A percentile compares a stretch with the other conserved stretches of the same genome.
phyloP scores from a whole-genome alignment of 2,113 vertebrate genomes.

The Craseonycteris thonglongyai region DNA sequence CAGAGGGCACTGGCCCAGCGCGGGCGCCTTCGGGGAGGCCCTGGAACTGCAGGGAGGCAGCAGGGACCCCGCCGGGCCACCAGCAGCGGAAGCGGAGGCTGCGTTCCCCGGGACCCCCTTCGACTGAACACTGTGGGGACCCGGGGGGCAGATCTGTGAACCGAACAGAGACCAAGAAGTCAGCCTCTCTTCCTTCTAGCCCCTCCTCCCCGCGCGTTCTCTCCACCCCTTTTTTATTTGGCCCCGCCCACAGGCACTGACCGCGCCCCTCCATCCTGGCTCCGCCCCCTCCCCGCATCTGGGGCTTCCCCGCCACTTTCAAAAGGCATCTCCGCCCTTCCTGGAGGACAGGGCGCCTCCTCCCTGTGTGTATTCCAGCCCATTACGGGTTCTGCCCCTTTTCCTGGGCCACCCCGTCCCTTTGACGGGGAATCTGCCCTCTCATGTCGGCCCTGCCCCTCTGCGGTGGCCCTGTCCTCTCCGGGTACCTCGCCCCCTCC shows the following conservation, averaged over 20 bases:
- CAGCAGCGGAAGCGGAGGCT: slow-evolving; percentile 67
- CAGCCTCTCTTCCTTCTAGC: no score
- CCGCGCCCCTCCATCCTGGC: background rate
- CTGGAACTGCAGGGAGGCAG: slow-evolving; percentile 58
- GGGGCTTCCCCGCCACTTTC: no score
- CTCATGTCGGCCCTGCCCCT: background rate
- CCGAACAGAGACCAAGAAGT: background rate
- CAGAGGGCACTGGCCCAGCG: background rate
- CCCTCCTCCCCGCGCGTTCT: accelerated
- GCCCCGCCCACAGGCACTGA: accelerated
- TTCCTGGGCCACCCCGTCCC: background rate
- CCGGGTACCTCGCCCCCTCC: accelerated
- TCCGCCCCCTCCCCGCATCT: background rate
- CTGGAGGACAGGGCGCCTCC: accelerated
- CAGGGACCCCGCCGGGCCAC: slow-evolving; percentile 68
- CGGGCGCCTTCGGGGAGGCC: slow-evolving; percentile 56
- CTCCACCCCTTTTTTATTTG: background rate
- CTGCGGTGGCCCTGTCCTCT: no score
- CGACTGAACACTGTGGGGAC: slow-evolving; percentile 60
- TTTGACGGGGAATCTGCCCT: background rate
- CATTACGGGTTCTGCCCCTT: no score
- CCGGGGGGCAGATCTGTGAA: slow-evolving; percentile 47
- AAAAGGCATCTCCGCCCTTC: no score
- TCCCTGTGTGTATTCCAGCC: no score
- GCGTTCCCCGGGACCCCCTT: slow-evolving; percentile 36